These are phyloP conservation scores for Amazona ochrocephala DNA, from an alignment of 2,797 vertebrate species.

Conservation along the genomic window DNA sequence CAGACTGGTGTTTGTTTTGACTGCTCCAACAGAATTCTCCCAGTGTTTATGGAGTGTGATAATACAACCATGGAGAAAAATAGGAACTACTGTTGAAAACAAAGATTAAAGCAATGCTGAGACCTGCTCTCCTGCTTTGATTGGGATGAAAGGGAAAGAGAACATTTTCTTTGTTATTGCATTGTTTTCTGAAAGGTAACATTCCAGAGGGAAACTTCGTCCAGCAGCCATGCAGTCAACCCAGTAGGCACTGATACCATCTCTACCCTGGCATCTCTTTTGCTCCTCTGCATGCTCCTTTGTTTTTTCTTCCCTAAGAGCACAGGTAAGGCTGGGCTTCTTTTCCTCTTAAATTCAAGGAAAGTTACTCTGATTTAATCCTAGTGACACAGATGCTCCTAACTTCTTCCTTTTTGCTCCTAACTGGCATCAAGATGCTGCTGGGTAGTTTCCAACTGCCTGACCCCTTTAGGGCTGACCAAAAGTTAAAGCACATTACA, in stretches of 20 bases:
- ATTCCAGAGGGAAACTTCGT: neutral
- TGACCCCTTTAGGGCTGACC: neutral
- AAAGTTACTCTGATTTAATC: neutral
- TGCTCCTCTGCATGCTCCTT: neutral
- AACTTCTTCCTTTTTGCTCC: neutral
- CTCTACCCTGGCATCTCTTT: neutral
- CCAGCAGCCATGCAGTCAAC: neutral
- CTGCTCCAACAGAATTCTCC: neutral
- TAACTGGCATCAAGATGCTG: neutral
- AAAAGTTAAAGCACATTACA: neutral
- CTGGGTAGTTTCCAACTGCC: neutral
- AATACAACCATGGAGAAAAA: neutral
- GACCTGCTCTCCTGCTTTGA: conserved; percentile 7
- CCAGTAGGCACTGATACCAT: neutral
- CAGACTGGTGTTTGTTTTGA: neutral
- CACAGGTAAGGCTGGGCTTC: neutral
- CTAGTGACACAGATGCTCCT: neutral
- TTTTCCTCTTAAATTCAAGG: neutral
- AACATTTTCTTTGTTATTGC: neutral
- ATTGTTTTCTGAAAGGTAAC: neutral
- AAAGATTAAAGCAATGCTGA: conserved; percentile 26
- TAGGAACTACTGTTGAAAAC: neutral
- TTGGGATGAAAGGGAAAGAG: conserved; percentile 20
- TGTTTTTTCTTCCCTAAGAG: neutral
- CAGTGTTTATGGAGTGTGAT: neutral